These are phyloP conservation scores for Drosophila jambulina DNA, from an alignment of 1,140 invertebrate species.

Conservation along the genomic window DNA sequence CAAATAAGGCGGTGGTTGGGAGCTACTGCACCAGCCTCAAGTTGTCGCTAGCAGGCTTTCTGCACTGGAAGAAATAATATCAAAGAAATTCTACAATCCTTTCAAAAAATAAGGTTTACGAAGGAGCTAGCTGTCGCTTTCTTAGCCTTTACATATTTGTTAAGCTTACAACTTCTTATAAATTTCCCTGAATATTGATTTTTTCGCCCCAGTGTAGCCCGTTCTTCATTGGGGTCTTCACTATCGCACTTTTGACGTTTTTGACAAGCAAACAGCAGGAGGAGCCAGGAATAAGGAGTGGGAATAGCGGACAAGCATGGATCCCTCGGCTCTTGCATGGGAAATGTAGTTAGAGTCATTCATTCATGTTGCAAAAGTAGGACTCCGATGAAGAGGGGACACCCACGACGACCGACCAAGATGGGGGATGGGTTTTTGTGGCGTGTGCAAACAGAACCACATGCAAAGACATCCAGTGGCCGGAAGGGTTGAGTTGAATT, in stretches of 20 bases:
- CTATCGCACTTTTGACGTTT: conserved; percentile 75
- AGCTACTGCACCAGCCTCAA: conserved; percentile 9
- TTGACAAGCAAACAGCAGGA: conserved; percentile 59
- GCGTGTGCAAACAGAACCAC: conserved; percentile 38
- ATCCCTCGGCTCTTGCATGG: conserved; percentile 52
- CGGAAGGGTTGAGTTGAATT: conserved; percentile 4
- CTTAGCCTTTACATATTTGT: neutral
- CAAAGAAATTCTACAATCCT: neutral
- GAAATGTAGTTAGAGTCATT: conserved; percentile 76
- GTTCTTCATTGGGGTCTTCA: conserved; percentile 41
- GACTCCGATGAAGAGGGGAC: conserved; percentile 43
- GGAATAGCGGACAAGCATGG: conserved; percentile 18
- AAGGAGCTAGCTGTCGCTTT: neutral
- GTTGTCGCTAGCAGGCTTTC: conserved; percentile 2
- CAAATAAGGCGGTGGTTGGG: conserved; percentile 34
- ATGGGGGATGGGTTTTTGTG: conserved; percentile 14
- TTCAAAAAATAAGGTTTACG: neutral
- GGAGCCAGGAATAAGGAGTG: conserved; percentile 10
- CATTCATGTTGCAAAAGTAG: conserved; percentile 76
- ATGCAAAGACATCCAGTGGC: conserved; percentile 33
- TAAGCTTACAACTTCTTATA: neutral
- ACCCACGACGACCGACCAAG: conserved; percentile 13
- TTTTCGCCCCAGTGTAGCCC: conserved; percentile 11
- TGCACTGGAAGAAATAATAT: neutral
- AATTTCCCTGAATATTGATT: neutral